Evolutionary conservation across 2,113 vertebrate species (phyloP).

Genomic region (Garra rufa): DNA sequence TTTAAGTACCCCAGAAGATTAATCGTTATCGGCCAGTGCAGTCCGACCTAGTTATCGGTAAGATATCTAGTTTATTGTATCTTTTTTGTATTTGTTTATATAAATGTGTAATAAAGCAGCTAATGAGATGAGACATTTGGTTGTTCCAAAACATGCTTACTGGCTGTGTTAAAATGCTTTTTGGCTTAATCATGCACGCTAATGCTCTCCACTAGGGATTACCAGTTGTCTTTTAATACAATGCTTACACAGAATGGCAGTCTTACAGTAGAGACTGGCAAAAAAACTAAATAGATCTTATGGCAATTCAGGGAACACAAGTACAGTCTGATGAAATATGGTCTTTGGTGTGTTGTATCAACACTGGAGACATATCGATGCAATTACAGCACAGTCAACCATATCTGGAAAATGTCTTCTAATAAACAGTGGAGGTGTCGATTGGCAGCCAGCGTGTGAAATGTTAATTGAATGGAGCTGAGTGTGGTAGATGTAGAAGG

Average conservation of each 20-base stretch:
- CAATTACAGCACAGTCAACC: conserved; percentile 53
- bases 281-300: not conserved
- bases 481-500: conserved; percentile 62
- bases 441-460: conserved; percentile 52
- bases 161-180: not conserved
- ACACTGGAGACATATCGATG: conserved; percentile 50
- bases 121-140: not conserved
- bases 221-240: not conserved
- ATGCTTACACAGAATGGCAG: not conserved
- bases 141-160: not conserved
- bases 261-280: not conserved
- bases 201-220: not conserved
- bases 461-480: conserved; percentile 63
- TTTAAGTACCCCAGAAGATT: no score
- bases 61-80: no score
- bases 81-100: not conserved
- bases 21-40: no score
- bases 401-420: conserved; percentile 46
- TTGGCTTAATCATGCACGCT: not conserved
- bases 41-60: no score
- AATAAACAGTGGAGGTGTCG: conserved; percentile 57
- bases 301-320: conserved; percentile 30
- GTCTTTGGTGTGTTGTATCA: conserved; percentile 40
- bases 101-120: not conserved
- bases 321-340: conserved; percentile 39